phyloP scores from a whole-genome alignment of 1,140 invertebrate genomes.

The Drosophila micromelanica region DNA sequence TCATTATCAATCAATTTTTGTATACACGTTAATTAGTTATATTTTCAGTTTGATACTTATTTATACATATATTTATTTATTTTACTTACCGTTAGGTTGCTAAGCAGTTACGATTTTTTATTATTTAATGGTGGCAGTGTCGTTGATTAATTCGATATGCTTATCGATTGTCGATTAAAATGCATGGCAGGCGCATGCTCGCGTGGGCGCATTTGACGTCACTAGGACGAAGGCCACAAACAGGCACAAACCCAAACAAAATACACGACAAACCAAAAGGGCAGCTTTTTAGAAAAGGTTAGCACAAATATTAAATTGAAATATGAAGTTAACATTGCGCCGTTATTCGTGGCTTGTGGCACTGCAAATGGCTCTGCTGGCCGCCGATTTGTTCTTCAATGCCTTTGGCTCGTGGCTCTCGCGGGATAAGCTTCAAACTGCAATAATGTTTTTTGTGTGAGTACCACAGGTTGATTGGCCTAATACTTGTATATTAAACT shows the following conservation, averaged over 20 bases:
- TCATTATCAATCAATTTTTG: no score
- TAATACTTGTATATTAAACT: neutral
- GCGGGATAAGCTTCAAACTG: constrained; percentile 61
- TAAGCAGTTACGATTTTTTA: neutral
- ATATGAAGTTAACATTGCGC: constrained; percentile 77
- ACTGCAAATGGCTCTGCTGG: constrained; percentile 65
- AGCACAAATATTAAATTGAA: neutral
- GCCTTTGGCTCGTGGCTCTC: constrained; percentile 69
- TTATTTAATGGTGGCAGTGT: neutral
- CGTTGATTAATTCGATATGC: neutral
- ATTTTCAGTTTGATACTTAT: no score
- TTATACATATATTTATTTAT: neutral
- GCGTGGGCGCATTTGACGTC: constrained; percentile 63
- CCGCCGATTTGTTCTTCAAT: constrained; percentile 74
- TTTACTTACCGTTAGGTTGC: neutral
- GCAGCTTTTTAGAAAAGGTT: constrained; percentile 10
- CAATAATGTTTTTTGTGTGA: constrained; percentile 80
- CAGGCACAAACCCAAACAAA: constrained; percentile 27
- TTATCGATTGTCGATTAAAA: constrained; percentile 34
- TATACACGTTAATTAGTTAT: no score
- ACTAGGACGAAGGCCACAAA: constrained; percentile 63
- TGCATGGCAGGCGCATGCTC: constrained; percentile 44
- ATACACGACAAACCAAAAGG: neutral
- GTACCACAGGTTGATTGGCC: constrained; percentile 18
- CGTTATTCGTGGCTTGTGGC: constrained; percentile 72